Percentiles rank a stretch among this genome's conserved stretches.
Evolutionary conservation across 2,797 vertebrate species (phyloP).

Genomic region (Xiphophorus birchmanni): DNA sequence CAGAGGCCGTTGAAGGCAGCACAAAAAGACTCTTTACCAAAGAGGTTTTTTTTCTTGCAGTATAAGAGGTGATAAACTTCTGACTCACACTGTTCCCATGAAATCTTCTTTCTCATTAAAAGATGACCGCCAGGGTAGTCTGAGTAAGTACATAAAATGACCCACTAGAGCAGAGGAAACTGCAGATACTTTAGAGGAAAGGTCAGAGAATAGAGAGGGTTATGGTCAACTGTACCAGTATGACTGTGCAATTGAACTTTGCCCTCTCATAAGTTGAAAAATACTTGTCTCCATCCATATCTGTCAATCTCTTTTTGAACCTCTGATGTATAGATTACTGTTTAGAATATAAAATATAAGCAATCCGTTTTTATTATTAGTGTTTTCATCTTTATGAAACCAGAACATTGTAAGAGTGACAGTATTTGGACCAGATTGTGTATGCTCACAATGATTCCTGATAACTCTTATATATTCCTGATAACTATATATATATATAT

Average conservation of each 20-base stretch:
- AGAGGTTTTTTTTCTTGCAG: not conserved
- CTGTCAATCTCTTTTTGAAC: not conserved
- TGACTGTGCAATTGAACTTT: not conserved
- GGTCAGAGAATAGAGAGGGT: not conserved
- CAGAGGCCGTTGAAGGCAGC: not conserved
- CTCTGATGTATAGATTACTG: not conserved
- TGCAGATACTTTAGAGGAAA: not conserved
- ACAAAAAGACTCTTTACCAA: not conserved
- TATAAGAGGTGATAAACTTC: not conserved
- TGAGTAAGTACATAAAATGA: not conserved
- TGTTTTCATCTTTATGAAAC: too few relatives aligned
- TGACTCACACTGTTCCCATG: constrained; percentile 1
- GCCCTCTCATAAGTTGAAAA: not conserved
- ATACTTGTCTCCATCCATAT: not conserved
- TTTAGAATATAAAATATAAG: not conserved
- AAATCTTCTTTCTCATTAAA: not conserved
- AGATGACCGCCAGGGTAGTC: not conserved
- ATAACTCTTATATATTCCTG: too few relatives aligned
- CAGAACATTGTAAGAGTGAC: not conserved
- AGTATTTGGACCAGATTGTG: not conserved
- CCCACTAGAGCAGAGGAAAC: not conserved
- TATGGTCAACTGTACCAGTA: not conserved
- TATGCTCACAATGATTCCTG: too few relatives aligned
- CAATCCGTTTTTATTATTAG: not conserved
- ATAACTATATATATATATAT: not conserved